Base-by-base conservation (phyloP, 53 echinoderm and acorn worm genomes). In the Arbacia lixula region DNA sequence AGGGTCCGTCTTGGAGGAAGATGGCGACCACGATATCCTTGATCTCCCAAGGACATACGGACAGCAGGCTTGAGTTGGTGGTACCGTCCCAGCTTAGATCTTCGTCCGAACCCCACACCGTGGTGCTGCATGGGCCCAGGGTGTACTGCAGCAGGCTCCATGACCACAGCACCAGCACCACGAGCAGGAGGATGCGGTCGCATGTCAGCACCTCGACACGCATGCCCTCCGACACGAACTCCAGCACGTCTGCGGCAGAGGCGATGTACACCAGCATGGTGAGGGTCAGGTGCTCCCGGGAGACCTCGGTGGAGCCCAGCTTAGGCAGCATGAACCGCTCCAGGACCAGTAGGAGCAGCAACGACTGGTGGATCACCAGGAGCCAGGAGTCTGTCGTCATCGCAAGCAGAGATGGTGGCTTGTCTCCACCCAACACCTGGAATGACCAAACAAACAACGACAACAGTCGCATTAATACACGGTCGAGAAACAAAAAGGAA, bases 71-170 rank as follows among this genome's bases (percentile, higher is more conserved):
- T 0, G 82, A 81, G 10, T 64, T 46, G 33, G 41, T 81, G 41
- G 82, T 81, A 10, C 82, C 82, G 50, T 81, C 82, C 82, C 82
- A 81, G 24, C 82, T 81, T 17, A 81, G 64, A 64, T 81, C 64
- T 63, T 81, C 82, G 2, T 43, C 37, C 2, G 62, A 63, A 8
- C 82, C 39, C 82, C 82, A 81, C 19, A 63, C 40, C 3, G 20
- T 42, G 8, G 82, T 50, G 20, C 64, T 81, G 64, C 82, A 81
- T 0, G 64, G 82, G 40, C 82, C 82, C 43, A 81, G 82, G 46
- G 82, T 81, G 64, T 81, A 81, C 49, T 81, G 82, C 20, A 81
- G 82, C 3, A 81, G 64, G 43, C 82, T 81, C 82, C 82, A 81
- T 31, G 82, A 81, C 82, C 82, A 81, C 12, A 81, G 62, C 21